Evolutionary conservation across 2,113 vertebrate species (phyloP).

Genomic region (Lepus americanus): DNA sequence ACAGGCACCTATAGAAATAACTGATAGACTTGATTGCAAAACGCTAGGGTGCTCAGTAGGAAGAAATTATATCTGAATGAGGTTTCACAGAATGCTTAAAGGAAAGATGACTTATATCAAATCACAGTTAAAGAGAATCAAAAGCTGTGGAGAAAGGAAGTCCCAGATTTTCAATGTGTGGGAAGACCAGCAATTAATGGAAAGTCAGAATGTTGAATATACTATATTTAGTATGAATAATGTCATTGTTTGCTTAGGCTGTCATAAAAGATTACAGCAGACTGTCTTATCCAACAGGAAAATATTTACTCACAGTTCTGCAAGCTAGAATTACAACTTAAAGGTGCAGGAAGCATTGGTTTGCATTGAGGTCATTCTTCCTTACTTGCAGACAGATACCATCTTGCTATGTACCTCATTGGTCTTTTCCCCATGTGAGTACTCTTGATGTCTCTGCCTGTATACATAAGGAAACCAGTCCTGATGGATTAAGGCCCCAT

Average conservation of each 20-base stretch:
- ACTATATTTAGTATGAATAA: background rate
- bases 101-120: background rate
- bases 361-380: background rate
- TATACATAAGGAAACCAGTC: background rate
- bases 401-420: background rate
- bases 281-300: background rate
- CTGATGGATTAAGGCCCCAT: background rate
- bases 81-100: background rate
- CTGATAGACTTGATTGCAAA: background rate
- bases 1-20: background rate
- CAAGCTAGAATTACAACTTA: background rate
- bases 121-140: background rate
- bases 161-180: background rate
- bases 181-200: background rate
- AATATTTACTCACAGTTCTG: no score
- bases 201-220: background rate
- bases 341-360: accelerated
- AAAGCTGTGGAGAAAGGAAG: background rate
- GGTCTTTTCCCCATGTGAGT: background rate
- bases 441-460: background rate
- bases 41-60: background rate
- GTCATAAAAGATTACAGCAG: background rate
- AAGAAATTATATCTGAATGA: background rate
- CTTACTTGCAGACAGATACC: background rate
- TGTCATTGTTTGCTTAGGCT: no score